These are phyloP conservation scores for Rotaria sp. DNA, from an alignment of 2,888 invertebrate genomes.

Conservation along the genomic window DNA sequence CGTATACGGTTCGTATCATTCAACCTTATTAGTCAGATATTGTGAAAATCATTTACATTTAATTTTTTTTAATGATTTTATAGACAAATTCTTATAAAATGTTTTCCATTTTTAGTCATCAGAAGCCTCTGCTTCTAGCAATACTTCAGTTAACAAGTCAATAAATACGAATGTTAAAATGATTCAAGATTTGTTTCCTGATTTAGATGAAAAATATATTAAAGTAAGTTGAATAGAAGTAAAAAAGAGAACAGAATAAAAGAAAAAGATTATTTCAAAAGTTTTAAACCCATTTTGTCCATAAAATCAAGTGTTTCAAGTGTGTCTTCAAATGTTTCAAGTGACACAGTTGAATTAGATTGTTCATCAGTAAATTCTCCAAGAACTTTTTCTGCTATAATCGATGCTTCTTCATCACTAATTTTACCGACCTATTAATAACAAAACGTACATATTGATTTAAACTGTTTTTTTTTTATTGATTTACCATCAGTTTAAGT, in stretches of 20 bases:
- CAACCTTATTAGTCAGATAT: too few species aligned
- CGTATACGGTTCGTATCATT: too few species aligned
- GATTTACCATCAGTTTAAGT: constrained; percentile 23
- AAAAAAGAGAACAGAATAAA: too few species aligned
- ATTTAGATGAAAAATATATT: constrained; percentile 70
- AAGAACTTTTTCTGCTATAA: constrained; percentile 13
- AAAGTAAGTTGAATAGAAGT: constrained; percentile 54
- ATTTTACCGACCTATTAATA: constrained; percentile 10
- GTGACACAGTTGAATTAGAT: background rate
- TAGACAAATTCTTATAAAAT: too few species aligned
- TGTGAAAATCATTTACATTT: too few species aligned
- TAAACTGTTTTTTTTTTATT: background rate
- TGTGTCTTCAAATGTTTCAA: background rate
- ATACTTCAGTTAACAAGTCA: background rate
- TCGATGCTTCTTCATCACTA: constrained; percentile 27
- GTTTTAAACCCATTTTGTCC: constrained; percentile 29
- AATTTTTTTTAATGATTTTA: too few species aligned
- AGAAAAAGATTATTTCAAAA: background rate
- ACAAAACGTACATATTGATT: background rate
- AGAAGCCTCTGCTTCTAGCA: background rate
- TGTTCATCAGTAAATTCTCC: background rate
- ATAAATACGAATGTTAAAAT: constrained; percentile 32
- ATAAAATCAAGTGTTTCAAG: background rate
- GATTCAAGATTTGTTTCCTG: constrained; percentile 71
- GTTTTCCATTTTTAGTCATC: background rate